Evolutionary conservation across 2,797 vertebrate genomes (phyloP).

Genomic region (Ceryle rudis): DNA sequence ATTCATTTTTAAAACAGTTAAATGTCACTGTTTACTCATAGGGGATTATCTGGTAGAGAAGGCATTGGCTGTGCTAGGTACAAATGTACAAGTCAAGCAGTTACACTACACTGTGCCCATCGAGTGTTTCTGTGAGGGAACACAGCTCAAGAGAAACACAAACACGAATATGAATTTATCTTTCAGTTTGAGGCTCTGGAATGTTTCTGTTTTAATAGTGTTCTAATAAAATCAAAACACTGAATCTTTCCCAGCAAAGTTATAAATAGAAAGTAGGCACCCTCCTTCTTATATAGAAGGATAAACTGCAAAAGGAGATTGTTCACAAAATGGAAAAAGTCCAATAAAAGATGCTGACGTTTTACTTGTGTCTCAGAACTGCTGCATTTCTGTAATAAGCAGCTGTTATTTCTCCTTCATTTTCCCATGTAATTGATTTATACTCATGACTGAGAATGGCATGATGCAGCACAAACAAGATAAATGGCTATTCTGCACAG

Average conservation of each 20-base stretch:
- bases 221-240: conserved; percentile 62
- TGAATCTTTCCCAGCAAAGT: conserved; percentile 67
- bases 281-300: conserved; percentile 17
- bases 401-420: conserved; percentile 1
- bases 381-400: neutral
- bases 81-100: neutral
- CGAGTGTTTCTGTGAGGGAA: neutral
- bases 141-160: conserved; percentile 11
- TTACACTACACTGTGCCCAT: neutral
- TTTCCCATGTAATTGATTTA: conserved; percentile 3
- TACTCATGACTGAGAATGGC: neutral
- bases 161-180: conserved; percentile 51
- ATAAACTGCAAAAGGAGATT: conserved; percentile 42
- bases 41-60: neutral
- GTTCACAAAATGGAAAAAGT: neutral
- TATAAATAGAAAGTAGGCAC: conserved; percentile 71
- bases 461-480: neutral
- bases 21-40: neutral
- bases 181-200: conserved; percentile 57
- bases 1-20: conserved; percentile 17
- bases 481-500: neutral
- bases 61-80: neutral
- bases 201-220: conserved; percentile 64
- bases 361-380: neutral
- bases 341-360: neutral